Evolutionary conservation across 2,113 vertebrate genomes (phyloP), one percentile per base, ranked within the genome.

Genomic region (Pampusana beccarii): DNA sequence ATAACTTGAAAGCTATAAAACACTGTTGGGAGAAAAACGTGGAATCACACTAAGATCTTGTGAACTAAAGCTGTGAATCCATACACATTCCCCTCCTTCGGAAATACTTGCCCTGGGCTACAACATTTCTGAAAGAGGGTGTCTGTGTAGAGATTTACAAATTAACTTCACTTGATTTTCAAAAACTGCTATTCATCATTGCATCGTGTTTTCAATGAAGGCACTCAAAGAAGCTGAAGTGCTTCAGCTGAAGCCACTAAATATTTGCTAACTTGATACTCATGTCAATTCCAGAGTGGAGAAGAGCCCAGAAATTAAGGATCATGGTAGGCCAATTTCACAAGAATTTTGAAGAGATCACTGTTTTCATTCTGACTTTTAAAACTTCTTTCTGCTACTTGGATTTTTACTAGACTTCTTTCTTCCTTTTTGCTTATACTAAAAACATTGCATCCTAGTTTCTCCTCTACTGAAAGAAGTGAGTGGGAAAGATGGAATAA

Each of bases 231-330:
- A 67, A 91, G 53, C 58, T 86, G 82, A 90, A 95, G 88, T 34
- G 24, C 54, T 88, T 90, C 85, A 93, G 67, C 80, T 88, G 77
- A 94, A 97, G 88, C 64, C 74, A 61, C 67, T 73, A 95, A 86
- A 24, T 78, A 71, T 93, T 93, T 93, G 69, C 75, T 93, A 92
- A 95, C 83, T 91, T 93, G 86, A 95, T 80, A 86, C 21, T 92
- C 88, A 92, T 86, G 88, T 77, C 4, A 3, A 17, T 83, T 77
- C 46, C 67, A 86, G 67, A 17, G 50, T 86, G 86, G 86, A 91
- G 42, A 95, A 92, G 80, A 82, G 66, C 46, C 62, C 18, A 83
- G 56, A 83, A 96, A 92, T 60, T 62, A 90, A 77, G 38, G 72
- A 86, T 79, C 4, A 1, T 3, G 16, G 50, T 24, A 82, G 38